Conservation (phyloP, 2,797 vertebrate genomes). For the Sphaeramia orbicularis region DNA sequence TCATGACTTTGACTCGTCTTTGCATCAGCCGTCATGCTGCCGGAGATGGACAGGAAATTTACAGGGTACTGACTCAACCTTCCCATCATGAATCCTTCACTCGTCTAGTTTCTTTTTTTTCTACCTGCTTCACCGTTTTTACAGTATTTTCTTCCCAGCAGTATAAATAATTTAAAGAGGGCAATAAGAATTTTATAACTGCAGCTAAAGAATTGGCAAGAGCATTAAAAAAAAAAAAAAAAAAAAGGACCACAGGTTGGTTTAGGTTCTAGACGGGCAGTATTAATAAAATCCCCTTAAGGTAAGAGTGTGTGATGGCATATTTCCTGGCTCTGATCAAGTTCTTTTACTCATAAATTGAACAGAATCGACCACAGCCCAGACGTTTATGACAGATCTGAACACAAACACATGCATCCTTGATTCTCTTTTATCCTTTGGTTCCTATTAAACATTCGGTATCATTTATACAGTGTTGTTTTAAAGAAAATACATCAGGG, state of each 20-base stretch:
- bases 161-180: constrained; percentile 37
- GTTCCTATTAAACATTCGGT: no score
- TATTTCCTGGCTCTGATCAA: no score
- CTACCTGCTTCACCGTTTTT: constrained; percentile 7
- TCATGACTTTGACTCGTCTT: neutral
- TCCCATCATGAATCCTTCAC: neutral
- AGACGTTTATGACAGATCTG: no score
- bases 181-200: constrained; percentile 37
- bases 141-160: constrained; percentile 8
- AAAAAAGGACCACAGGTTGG: constrained; percentile 29
- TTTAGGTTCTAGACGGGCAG: constrained; percentile 28
- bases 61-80: constrained; percentile 6
- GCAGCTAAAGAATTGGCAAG: constrained; percentile 24
- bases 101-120: constrained; percentile 9
- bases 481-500: no score
- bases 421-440: no score
- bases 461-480: no score
- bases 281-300: constrained; percentile 2
- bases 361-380: no score
- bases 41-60: no score
- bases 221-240: no score
- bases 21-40: constrained; percentile 1
- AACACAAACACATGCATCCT: no score
- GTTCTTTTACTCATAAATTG: no score
- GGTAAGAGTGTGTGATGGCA: no score